Base-by-base conservation (phyloP, 2,797 vertebrate genomes). In the Sorex maritimensis region DNA sequence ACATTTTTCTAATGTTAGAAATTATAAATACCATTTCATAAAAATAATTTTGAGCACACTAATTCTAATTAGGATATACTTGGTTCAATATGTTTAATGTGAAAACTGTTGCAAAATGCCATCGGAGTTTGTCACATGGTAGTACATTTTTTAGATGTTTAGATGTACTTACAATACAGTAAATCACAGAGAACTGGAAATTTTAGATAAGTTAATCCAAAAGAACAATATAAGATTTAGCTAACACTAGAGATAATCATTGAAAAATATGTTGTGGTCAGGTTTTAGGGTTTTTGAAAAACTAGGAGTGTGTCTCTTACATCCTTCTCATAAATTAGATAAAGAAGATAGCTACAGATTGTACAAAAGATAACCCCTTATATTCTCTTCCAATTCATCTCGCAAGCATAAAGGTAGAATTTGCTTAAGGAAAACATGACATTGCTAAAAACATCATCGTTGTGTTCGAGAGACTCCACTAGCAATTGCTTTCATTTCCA, bases 1-100 rank as follows among this genome's bases (percentile, higher is more conserved):
- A 61, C 1, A 23, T 21, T 19, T 61, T 61, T 23, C 58, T 61
- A 58, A 58, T 58, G 58, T 61, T 61, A 61, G 17, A 19, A 61
- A 61, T 61, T 19, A 61, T 61, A 23, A 19, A 61, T 61, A 81
- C 6, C 21, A 10, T 83, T 92, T 92, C 81, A 91, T 84, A 91
- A 89, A n/a, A 15, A 85, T 67, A 95, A 74, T 77, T 44, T 90
- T 30, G 79, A 58, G 49, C 41, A 14, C 9, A 83, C 75, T 87
- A 85, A 55, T 93, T 92, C 46, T 92, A 88, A 93, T 80, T 91
- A 23, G 2, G 19, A 81, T 88, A 61, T 85, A 44, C 65, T 93
- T 65, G 14, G 7, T 55, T 92, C 49, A 72, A 52, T 82, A 94
- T 49, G 15, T 55, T 90, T 78, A 74, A 15, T 80, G 21, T 88